Evolutionary conservation across 2,797 vertebrate species (phyloP).

Genomic region (Lepilemur ruficaudatus): DNA sequence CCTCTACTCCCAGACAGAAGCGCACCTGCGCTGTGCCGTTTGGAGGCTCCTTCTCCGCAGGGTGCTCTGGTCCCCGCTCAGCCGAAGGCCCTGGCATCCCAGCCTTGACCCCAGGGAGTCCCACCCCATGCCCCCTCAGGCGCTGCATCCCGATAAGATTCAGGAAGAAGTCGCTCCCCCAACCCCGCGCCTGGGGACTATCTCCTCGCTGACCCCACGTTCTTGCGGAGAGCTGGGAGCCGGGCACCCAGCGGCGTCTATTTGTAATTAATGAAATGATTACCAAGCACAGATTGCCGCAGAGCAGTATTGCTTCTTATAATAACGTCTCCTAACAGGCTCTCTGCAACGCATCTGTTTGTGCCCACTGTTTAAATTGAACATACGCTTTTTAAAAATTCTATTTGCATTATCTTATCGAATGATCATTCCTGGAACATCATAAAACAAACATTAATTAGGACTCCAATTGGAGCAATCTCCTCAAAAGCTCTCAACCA

Average conservation of each 20-base stretch:
- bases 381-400: slow-evolving; percentile 51
- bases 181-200: not conserved
- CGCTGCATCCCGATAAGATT: not conserved
- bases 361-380: slow-evolving; percentile 66
- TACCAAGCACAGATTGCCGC: not conserved
- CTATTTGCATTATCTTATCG: slow-evolving; percentile 79
- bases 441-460: slow-evolving; percentile 85
- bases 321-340: slow-evolving; percentile 19
- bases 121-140: fast-evolving
- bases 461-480: slow-evolving; percentile 68
- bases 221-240: fast-evolving
- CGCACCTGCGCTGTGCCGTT: fast-evolving
- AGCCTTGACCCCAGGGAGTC: fast-evolving
- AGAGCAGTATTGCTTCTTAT: fast-evolving
- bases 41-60: fast-evolving
- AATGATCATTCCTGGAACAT: slow-evolving; percentile 78
- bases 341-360: slow-evolving; percentile 60
- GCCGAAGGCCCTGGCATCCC: not conserved
- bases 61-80: fast-evolving
- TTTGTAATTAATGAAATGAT: not conserved
- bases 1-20: fast-evolving
- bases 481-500: slow-evolving; percentile 65
- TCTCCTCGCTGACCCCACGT: not conserved
- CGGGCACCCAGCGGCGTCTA: fast-evolving
- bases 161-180: fast-evolving